phyloP scores from a whole-genome alignment of 2,888 invertebrate species.

The Apocheima hispidaria region DNA sequence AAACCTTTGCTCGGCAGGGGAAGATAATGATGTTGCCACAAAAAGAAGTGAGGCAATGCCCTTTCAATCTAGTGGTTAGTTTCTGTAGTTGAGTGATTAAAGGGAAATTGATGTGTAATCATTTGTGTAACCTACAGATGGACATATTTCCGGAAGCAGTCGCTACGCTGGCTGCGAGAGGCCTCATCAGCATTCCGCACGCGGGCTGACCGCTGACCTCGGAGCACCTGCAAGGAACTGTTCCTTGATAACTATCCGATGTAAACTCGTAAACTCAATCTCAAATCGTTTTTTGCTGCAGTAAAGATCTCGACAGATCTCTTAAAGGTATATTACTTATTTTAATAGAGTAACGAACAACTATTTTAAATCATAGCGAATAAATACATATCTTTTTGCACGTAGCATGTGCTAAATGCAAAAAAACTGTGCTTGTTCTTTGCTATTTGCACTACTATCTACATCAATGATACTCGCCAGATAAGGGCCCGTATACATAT shows the following conservation, averaged over 20 bases:
- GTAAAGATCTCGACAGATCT: not conserved
- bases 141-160: slow-evolving; percentile 15
- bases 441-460: too few species aligned
- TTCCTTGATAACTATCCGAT: not conserved
- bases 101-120: not conserved
- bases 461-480: too few species aligned
- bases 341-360: too few species aligned
- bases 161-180: not conserved
- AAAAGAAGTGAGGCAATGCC: too few species aligned
- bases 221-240: not conserved
- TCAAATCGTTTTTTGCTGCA: not conserved
- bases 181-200: not conserved
- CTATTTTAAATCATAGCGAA: too few species aligned
- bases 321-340: not conserved
- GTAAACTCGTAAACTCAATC: not conserved
- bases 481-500: too few species aligned
- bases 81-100: not conserved
- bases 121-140: not conserved
- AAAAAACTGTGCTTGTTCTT: too few species aligned
- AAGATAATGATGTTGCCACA: too few species aligned
- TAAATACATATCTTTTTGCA: too few species aligned
- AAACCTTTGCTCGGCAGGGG: too few species aligned
- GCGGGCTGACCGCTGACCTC: not conserved
- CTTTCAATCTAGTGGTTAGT: not conserved
- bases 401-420: too few species aligned